Evolutionary conservation across 2,888 invertebrate genomes (phyloP).

Genomic region (Anoplius nigerrimus): DNA sequence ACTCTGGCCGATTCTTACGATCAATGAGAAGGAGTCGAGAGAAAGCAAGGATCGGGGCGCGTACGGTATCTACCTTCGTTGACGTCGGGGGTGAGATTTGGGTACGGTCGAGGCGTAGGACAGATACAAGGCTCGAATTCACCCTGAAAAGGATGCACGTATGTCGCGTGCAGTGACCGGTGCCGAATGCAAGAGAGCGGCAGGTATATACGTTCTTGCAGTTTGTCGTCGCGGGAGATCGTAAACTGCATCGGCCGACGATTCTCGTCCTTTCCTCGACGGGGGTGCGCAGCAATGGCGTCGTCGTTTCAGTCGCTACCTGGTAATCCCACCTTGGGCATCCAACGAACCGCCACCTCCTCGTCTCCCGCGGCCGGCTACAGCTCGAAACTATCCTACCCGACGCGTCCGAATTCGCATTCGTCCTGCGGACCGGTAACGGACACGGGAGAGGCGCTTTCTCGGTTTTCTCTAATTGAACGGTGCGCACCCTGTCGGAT

Average conservation of each 20-base stretch:
- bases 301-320: constrained; percentile 42
- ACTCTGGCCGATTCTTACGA: too few relatives aligned
- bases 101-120: background rate
- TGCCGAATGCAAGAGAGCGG: too few relatives aligned
- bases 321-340: constrained; percentile 40
- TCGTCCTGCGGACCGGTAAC: background rate
- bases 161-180: too few relatives aligned
- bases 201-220: constrained; percentile 10
- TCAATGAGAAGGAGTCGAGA: too few relatives aligned
- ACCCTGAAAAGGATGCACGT: too few relatives aligned
- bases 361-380: constrained; percentile 3
- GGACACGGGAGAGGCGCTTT: constrained; percentile 41
- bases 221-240: constrained; percentile 27
- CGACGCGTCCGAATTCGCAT: background rate
- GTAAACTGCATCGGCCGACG: constrained; percentile 52
- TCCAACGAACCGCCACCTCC: constrained; percentile 26
- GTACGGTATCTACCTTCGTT: background rate
- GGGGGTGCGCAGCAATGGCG: constrained; percentile 11
- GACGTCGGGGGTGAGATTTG: background rate
- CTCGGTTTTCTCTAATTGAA: constrained; percentile 61
- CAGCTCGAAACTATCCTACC: constrained; percentile 4
- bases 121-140: too few relatives aligned
- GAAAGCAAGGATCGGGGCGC: too few relatives aligned
- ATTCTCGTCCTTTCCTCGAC: constrained; percentile 35
- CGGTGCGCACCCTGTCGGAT: constrained; percentile 40